Evolutionary conservation across 2,888 invertebrate genomes (phyloP), one percentile per base, ranked within the genome.

Genomic region (Drosophila basisetae): DNA sequence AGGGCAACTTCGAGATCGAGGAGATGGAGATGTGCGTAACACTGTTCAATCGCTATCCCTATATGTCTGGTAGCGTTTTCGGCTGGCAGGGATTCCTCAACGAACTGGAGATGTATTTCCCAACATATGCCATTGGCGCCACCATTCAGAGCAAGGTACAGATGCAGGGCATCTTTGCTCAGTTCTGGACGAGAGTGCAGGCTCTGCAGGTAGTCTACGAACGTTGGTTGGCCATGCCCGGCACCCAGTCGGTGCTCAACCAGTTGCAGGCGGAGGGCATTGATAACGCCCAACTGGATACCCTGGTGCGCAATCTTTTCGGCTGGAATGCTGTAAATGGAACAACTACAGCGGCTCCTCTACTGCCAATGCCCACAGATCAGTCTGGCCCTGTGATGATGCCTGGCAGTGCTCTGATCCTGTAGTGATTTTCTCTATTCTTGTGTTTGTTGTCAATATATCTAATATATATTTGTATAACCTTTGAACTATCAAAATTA

Each of bases 51-150:
- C 84, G 76, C 3, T 83, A 78, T 35, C 89, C 91, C 5, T 86
- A 80, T 53, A 77, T 86, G 81, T 81, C 84, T 3, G 82, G 83
- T 33, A 78, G 83, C 7, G 91, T 91, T 1, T 80, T 72, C 4
- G 93, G 93, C 31, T 92, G 89, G 89, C 91, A 86, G 25, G 92
- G 93, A 63, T 92, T 93, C 68, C 70, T 93, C 16, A 83, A 75
- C 49, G 92, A 93, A 47, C 82, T 90, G 28, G 71, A 89, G 28
- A 68, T 89, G 10, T 88, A 92, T 37, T 84, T 81, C 18, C 93
- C 93, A 0, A 71, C 67, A 1, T 78, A 84, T 28, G 82, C 84
- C 55, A 83, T 93, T 6, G 79, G 65, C 2, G 81, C 84, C 1
- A 82, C 89, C 13, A 82, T 92, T 39, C 80, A 90, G 39, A 72